These are phyloP conservation scores for Prinia subflava DNA, from an alignment of 2,113 vertebrate species.

Conservation along the genomic window DNA sequence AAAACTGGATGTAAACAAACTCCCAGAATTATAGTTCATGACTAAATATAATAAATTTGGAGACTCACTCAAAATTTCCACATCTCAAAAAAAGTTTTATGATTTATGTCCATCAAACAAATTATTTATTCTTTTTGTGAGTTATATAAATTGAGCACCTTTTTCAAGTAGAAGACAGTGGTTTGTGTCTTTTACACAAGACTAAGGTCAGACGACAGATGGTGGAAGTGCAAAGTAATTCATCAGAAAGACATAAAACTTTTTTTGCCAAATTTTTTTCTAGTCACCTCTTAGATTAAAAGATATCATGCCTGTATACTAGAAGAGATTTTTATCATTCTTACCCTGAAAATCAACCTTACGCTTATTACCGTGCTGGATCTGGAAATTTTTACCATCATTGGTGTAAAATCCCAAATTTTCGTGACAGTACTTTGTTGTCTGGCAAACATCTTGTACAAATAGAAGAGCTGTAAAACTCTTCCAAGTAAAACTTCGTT, in stretches of 20 bases:
- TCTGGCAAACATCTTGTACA: not conserved
- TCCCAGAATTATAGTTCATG: not conserved
- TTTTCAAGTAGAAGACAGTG: not conserved
- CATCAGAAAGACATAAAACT: not conserved
- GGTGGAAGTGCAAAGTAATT: not conserved
- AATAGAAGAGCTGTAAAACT: not conserved
- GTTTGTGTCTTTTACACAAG: not conserved
- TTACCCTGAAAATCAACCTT: not conserved
- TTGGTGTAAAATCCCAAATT: not conserved
- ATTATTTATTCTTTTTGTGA: not conserved
- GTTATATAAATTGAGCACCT: not conserved
- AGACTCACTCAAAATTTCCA: not conserved
- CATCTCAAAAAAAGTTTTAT: not conserved
- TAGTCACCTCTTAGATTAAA: not conserved
- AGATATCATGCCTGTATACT: not conserved
- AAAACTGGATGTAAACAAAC: fast-evolving
- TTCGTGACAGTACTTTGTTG: not conserved
- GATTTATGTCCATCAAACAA: not conserved
- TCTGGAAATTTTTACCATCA: not conserved
- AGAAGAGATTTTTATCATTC: not conserved
- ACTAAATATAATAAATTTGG: not conserved
- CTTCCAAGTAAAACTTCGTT: not conserved
- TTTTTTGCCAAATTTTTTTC: not conserved
- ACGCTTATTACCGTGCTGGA: not conserved
- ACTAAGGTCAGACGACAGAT: not conserved